These are phyloP conservation scores for Callimorpha dominula DNA, from an alignment of 2,888 invertebrate genomes.

Conservation along the genomic window DNA sequence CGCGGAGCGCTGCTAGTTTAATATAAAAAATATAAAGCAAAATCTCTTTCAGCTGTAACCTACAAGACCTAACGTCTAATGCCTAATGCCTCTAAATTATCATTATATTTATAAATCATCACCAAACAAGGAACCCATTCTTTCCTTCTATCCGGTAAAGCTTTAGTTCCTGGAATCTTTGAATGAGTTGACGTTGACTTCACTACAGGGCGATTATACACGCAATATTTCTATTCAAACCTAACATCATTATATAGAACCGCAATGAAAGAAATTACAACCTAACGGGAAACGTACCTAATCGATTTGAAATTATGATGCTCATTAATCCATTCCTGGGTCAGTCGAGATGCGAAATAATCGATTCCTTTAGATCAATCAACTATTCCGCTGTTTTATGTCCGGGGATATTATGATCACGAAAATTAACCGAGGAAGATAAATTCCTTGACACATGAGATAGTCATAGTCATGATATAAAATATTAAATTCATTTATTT, in stretches of 20 bases:
- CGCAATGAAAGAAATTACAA: slow-evolving; percentile 40
- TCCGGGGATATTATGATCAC: neutral
- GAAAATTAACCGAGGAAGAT: neutral
- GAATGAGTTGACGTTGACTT: slow-evolving; percentile 34
- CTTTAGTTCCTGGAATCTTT: slow-evolving; percentile 52
- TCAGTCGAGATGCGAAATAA: slow-evolving; percentile 7
- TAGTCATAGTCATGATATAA: neutral
- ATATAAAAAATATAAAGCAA: too few species aligned
- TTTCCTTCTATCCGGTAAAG: slow-evolving; percentile 23
- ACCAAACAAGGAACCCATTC: too few species aligned
- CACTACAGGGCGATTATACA: slow-evolving; percentile 34
- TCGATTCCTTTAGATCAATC: slow-evolving; percentile 6
- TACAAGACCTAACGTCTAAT: too few species aligned
- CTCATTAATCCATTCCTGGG: slow-evolving; percentile 13
- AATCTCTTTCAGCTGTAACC: too few species aligned
- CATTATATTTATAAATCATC: too few species aligned
- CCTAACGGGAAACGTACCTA: slow-evolving; percentile 41
- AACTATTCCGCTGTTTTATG: neutral
- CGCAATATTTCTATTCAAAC: slow-evolving; percentile 43
- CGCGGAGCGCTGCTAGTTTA: too few species aligned
- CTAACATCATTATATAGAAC: slow-evolving; percentile 22
- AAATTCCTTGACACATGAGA: neutral
- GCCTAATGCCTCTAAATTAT: too few species aligned
- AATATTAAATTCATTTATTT: too few species aligned
- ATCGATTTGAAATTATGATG: slow-evolving; percentile 36